Conservation (phyloP, 2,113 vertebrate species). For the Fulica atra region DNA sequence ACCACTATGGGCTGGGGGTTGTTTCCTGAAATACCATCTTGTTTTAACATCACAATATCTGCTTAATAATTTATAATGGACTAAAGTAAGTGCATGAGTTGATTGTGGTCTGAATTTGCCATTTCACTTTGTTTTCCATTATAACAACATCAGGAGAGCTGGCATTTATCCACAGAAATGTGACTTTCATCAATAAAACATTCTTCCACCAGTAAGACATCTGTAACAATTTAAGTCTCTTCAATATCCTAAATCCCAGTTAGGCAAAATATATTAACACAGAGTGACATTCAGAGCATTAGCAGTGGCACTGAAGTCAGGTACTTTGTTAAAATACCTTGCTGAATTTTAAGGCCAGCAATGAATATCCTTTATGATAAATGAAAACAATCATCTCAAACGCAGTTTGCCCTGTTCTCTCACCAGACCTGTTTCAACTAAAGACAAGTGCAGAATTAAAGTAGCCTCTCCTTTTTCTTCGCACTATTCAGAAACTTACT, state of each 20-base stretch:
- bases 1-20: neutral
- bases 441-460: neutral
- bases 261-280: neutral
- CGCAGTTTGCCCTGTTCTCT: neutral
- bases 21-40: neutral
- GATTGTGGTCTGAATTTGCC: neutral
- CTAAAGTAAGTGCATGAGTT: neutral
- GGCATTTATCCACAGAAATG: conserved; percentile 21
- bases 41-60: neutral
- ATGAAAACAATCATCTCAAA: conserved; percentile 27
- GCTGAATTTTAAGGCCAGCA: neutral
- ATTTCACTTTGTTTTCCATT: conserved; percentile 48
- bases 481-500: neutral
- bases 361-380: neutral
- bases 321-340: neutral
- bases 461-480: neutral
- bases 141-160: conserved; percentile 11
- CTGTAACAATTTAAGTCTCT: neutral
- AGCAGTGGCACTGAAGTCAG: neutral
- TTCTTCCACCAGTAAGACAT: neutral
- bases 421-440: neutral
- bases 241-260: neutral
- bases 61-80: neutral
- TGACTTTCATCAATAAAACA: conserved; percentile 18
- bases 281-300: neutral